These are phyloP conservation scores for Cassiopea xamachana DNA, from an alignment of 30 jellyfish, hydroid and myxozoan species.

Conservation along the genomic window DNA sequence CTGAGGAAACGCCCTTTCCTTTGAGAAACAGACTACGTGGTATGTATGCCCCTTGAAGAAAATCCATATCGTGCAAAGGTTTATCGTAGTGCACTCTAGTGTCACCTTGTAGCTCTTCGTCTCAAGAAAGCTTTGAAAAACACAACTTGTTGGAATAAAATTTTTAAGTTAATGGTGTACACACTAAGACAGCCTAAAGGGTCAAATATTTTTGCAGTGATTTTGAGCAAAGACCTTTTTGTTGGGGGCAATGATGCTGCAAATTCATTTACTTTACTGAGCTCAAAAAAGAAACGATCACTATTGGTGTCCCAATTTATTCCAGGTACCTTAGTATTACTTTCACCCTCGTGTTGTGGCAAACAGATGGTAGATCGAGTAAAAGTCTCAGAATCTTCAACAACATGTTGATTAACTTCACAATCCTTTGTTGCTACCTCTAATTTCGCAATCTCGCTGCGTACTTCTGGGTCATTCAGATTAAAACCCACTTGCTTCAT, in stretches of 20 bases:
- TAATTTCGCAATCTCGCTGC: background rate
- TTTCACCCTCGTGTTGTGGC: background rate
- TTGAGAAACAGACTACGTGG: no score
- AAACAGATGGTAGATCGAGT: background rate
- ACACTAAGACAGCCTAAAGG: slow-evolving; percentile 73
- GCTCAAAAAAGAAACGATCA: slow-evolving; percentile 1
- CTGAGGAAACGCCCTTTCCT: no score
- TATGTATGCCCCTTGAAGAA: no score
- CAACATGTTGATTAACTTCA: background rate
- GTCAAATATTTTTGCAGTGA: slow-evolving; percentile 68
- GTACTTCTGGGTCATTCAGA: background rate
- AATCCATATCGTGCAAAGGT: no score
- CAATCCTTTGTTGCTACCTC: background rate
- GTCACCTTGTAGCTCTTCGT: no score
- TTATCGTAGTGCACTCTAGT: no score
- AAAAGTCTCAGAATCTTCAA: background rate
- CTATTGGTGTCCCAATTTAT: slow-evolving; percentile 6
- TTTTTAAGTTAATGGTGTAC: slow-evolving; percentile 26
- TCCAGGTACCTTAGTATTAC: slow-evolving; percentile 3
- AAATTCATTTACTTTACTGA: background rate
- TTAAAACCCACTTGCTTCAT: background rate
- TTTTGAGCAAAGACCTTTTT: slow-evolving; percentile 53
- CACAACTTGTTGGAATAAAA: slow-evolving; percentile 48
- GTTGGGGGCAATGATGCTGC: slow-evolving; percentile 16
- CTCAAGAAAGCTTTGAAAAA: background rate